Base-by-base conservation (phyloP, 2,797 vertebrate genomes). In the Merluccius polli region DNA sequence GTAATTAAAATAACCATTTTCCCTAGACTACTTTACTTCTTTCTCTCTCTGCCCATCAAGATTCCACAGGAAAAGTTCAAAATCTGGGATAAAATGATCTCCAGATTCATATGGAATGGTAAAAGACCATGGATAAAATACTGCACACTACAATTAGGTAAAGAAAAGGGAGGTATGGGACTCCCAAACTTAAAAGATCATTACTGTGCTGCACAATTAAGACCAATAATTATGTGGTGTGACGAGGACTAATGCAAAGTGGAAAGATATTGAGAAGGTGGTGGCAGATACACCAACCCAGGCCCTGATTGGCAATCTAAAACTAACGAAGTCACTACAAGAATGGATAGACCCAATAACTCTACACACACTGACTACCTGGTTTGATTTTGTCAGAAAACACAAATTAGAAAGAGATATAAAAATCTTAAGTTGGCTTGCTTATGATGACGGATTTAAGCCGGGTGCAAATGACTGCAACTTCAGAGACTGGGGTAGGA, bases 181-280 rank as follows among this genome's bases (percentile, higher is more conserved):
- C 65, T 67, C 24, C 65, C 65, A n/a, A 67, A 67, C n/a, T 67
- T n/a, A 67, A 67, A 67, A 11, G 65, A 33, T 73, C 73, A 75
- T 32, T 78, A 78, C 52, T 32, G 71, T 71, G 78, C 74, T 71
- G 63, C 73, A 78, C 78, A 78, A 11, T 8, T 35, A 3, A 8
- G 33, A 35, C 33, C 33, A 35, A 35, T 35, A 35, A 8, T 35
- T 35, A 35, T 3, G 48, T 59, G 48, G 48, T 59, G 48, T 59
- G 48, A 59, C 48, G 12, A 59, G 48, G 3, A 59, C n/a, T 63
- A 63, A 63, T 13, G 9, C 52, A 4, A 63, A 63, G 52, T 63
- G 52, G 52, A 63, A 63, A 63, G 52, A 63, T 7, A 63, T 63
- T 63, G 52, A 63, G 52, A 63, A 5, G 52, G 15, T 7, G 52